Conservation (phyloP, 2,113 vertebrate species). For the Zapornia atra region DNA sequence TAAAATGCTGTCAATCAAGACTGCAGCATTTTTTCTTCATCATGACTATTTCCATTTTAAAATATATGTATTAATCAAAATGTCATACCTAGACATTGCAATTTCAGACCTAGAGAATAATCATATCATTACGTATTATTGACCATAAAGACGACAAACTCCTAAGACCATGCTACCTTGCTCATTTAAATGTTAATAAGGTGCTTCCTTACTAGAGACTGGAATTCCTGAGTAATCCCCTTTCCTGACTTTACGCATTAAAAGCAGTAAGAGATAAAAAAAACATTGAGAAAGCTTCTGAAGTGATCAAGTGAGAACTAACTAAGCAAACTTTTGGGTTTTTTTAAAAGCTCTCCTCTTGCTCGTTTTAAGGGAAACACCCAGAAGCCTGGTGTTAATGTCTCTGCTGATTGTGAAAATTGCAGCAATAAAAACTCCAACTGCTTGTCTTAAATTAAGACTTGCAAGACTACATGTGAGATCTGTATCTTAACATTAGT, state of each 20-base stretch:
- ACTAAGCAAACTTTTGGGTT: slow-evolving; percentile 75
- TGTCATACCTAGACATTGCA: not conserved
- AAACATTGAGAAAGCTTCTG: slow-evolving; percentile 80
- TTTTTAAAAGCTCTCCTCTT: slow-evolving; percentile 75
- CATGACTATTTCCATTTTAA: not conserved
- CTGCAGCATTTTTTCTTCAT: not conserved
- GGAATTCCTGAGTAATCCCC: slow-evolving; percentile 8
- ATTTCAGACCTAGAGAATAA: not conserved
- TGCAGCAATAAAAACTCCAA: slow-evolving; percentile 86
- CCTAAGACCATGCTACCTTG: not conserved
- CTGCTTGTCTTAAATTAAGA: slow-evolving; percentile 79
- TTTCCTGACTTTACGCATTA: slow-evolving; percentile 65
- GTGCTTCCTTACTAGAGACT: slow-evolving; percentile 25
- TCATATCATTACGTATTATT: not conserved
- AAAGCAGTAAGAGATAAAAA: slow-evolving; percentile 79
- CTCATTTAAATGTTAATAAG: slow-evolving; percentile 27
- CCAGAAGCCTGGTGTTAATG: slow-evolving; percentile 81
- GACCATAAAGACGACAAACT: not conserved
- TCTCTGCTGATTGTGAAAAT: slow-evolving; percentile 90
- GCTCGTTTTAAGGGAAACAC: slow-evolving; percentile 79
- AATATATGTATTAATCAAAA: not conserved
- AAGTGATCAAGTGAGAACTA: slow-evolving; percentile 77
- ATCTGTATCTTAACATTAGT: slow-evolving; percentile 79
- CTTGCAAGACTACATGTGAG: slow-evolving; percentile 68
- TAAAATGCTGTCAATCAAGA: not conserved